Evolutionary conservation across 2,797 vertebrate species (phyloP).

Genomic region (Lagothrix lagotricha): DNA sequence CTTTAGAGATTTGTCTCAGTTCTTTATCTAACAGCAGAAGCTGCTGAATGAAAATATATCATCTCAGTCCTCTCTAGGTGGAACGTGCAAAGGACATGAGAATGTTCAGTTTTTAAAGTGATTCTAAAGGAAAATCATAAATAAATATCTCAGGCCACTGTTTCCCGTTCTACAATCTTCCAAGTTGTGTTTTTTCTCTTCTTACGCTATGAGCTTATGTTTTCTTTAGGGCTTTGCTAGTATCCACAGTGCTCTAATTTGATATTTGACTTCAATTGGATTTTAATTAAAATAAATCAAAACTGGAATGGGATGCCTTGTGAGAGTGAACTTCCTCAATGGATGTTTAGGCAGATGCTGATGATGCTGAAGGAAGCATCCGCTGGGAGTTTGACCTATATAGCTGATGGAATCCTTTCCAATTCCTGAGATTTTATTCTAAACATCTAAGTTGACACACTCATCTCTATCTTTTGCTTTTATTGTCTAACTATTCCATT

Average conservation of each 20-base stretch:
- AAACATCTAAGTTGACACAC: background rate
- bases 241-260: background rate
- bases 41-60: background rate
- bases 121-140: background rate
- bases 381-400: background rate
- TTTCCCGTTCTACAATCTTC: background rate
- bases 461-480: background rate
- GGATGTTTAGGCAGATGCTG: background rate
- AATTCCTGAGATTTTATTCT: background rate
- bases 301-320: background rate
- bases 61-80: background rate
- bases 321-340: background rate
- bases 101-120: background rate
- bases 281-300: constrained; percentile 36
- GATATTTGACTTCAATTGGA: background rate
- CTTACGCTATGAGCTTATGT: background rate
- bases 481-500: background rate
- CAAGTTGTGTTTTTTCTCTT: background rate
- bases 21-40: background rate
- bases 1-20: background rate
- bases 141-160: background rate
- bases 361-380: background rate
- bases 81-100: background rate
- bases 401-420: background rate
- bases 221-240: background rate